A percentile compares a stretch with the other conserved stretches of the same genome.
Conservation (phyloP, 2,888 invertebrate genomes). For the Thalpophila matura region DNA sequence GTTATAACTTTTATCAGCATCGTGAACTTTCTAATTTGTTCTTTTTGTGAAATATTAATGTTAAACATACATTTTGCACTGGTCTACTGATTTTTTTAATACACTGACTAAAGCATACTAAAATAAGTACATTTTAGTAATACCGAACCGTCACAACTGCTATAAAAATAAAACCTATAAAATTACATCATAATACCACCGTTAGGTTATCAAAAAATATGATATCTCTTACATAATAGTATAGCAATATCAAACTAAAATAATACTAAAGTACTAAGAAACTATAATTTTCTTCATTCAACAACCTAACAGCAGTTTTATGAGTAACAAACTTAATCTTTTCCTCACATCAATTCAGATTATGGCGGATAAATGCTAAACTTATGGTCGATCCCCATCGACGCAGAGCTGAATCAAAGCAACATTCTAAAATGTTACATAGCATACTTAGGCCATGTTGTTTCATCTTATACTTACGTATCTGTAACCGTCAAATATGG, state of each 20-base stretch:
- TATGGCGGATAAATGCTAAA: constrained; percentile 60
- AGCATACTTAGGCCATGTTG: no score
- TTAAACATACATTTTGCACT: constrained; percentile 46
- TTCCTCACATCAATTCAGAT: constrained; percentile 37
- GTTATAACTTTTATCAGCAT: constrained; percentile 16
- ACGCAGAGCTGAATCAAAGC: no score
- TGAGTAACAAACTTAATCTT: constrained; percentile 31
- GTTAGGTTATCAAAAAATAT: constrained; percentile 46
- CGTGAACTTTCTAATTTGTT: constrained; percentile 43
- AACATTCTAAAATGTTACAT: no score
- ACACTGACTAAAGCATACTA: constrained; percentile 34
- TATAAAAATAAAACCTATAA: constrained; percentile 35
- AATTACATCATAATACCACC: constrained; percentile 35
- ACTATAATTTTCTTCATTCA: constrained; percentile 30
- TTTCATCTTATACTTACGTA: no score
- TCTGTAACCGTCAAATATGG: no score
- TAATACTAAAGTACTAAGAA: constrained; percentile 39
- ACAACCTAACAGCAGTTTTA: constrained; percentile 39
- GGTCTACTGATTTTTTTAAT: constrained; percentile 22
- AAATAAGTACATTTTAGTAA: constrained; percentile 53
- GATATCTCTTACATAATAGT: constrained; percentile 28
- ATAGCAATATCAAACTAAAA: constrained; percentile 40
- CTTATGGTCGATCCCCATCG: no score
- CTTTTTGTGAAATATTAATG: constrained; percentile 14
- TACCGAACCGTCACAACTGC: constrained; percentile 31